Evolutionary conservation across 2,888 invertebrate genomes (phyloP).

Genomic region (Agrochola lota): DNA sequence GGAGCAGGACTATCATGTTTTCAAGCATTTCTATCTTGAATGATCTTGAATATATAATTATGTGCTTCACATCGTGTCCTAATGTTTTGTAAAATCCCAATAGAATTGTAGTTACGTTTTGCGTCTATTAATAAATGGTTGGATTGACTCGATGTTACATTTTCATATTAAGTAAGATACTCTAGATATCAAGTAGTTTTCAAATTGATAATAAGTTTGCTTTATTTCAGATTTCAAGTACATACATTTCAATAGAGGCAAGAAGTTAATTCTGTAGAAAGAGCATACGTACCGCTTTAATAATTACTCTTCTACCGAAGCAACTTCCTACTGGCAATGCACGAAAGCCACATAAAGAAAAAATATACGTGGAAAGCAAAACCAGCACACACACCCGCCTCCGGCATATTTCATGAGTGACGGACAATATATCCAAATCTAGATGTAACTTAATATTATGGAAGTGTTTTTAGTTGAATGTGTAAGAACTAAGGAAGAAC

Average conservation of each 20-base stretch:
- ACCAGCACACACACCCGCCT: constrained; percentile 22
- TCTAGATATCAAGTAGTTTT: not conserved
- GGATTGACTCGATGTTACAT: not conserved
- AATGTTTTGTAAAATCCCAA: not conserved
- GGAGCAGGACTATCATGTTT: not conserved
- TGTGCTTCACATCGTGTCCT: not conserved
- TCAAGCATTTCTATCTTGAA: not conserved
- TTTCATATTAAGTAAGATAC: not conserved
- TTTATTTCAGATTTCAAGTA: constrained; percentile 33
- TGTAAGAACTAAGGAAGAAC: not conserved
- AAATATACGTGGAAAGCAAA: not conserved
- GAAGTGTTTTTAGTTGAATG: not conserved
- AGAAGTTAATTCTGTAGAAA: constrained; percentile 28
- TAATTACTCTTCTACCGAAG: constrained; percentile 15
- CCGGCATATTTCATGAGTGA: constrained; percentile 5
- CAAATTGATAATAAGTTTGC: not conserved
- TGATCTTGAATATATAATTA: not conserved
- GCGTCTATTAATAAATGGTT: not conserved
- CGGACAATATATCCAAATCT: constrained; percentile 26
- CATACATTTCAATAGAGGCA: constrained; percentile 29
- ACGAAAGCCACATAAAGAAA: not conserved
- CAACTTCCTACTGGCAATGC: constrained; percentile 23
- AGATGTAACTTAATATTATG: not conserved
- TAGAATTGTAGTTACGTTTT: not conserved
- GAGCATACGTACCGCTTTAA: constrained; percentile 24